These are phyloP conservation scores for Pterobdella sp. DNA, from an alignment of 2,888 invertebrate species.

Conservation along the genomic window DNA sequence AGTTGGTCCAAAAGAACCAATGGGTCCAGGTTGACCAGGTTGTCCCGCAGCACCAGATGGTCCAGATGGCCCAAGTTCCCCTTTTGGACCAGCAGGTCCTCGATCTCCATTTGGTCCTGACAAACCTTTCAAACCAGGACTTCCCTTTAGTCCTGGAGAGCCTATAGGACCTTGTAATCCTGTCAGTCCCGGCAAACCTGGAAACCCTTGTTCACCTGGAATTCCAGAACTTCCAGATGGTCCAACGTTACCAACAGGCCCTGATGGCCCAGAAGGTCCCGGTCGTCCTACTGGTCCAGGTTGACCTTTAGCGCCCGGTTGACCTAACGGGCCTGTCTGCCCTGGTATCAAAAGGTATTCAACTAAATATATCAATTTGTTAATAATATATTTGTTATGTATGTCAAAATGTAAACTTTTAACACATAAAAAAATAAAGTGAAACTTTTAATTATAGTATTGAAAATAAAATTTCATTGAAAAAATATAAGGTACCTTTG, in stretches of 20 bases:
- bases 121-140: slow-evolving; percentile 3
- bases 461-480: no score
- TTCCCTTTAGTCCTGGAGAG: slow-evolving; percentile 7
- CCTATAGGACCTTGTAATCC: slow-evolving; percentile 25
- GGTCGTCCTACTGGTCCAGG: not conserved
- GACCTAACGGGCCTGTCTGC: no score
- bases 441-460: no score
- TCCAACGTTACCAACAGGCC: slow-evolving; percentile 41
- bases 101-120: slow-evolving; percentile 1
- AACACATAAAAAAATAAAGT: not conserved
- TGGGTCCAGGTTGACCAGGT: slow-evolving; percentile 9
- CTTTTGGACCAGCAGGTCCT: slow-evolving; percentile 12
- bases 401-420: not conserved
- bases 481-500: no score
- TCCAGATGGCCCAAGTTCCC: slow-evolving; percentile 2
- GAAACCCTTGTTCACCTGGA: not conserved
- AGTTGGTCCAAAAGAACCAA: not conserved
- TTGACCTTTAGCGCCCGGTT: slow-evolving; percentile 4
- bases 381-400: no score
- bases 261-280: slow-evolving; percentile 39
- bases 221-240: not conserved
- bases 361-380: no score
- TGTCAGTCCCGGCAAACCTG: not conserved
- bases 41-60: slow-evolving; percentile 1
- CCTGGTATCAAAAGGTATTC: no score